These are phyloP conservation scores for Sapayoa aenigma DNA, from an alignment of 2,113 vertebrate species.

Conservation along the genomic window DNA sequence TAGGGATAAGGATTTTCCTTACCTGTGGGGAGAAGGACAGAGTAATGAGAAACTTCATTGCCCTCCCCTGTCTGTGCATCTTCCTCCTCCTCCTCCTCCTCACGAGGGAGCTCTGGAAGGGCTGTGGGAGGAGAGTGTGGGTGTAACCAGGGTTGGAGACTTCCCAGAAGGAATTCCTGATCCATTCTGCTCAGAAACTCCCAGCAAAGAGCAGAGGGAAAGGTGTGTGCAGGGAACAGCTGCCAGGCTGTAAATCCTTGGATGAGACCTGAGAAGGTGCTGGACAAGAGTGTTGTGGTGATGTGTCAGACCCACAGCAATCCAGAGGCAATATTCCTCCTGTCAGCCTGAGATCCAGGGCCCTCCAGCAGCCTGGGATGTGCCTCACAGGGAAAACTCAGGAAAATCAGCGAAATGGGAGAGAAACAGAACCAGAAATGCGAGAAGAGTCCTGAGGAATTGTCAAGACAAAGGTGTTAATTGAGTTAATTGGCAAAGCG, in stretches of 20 bases:
- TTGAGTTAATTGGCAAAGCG: background rate
- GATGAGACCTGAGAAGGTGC: background rate
- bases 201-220: background rate
- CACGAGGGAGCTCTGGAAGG: too few relatives aligned
- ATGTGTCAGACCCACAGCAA: background rate
- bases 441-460: background rate
- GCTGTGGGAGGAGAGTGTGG: accelerated
- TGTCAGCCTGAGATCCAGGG: background rate
- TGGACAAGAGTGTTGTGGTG: too few relatives aligned
- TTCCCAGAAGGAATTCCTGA: background rate
- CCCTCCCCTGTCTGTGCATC: background rate
- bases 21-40: background rate
- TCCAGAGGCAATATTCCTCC: background rate
- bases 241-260: background rate
- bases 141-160: background rate
- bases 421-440: background rate
- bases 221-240: background rate
- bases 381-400: background rate
- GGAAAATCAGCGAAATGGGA: background rate
- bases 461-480: background rate
- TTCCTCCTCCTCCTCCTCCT: background rate
- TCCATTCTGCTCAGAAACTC: background rate
- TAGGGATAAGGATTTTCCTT: background rate
- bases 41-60: background rate
- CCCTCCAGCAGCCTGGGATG: too few relatives aligned